Base-by-base conservation (phyloP, 2,113 vertebrate species). In the Ploceus nigricollis region DNA sequence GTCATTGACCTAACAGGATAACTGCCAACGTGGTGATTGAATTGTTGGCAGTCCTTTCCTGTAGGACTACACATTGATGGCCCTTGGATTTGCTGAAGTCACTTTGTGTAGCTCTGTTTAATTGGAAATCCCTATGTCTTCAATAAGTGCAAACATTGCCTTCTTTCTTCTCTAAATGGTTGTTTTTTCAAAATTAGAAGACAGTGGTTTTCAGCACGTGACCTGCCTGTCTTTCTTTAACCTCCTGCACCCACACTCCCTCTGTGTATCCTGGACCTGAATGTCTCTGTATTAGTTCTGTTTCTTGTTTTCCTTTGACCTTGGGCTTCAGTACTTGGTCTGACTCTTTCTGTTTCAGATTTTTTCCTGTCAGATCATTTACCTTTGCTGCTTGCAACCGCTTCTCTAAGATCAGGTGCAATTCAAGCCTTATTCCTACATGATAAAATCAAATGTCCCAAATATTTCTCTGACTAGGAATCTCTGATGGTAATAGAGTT, bases 21-120 rank as follows among this genome's bases (percentile, higher is more conserved):
- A 28, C 68, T 93, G 90, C 90, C 82, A 90, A 5, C 1, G 0
- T 28, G 33, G 60, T 81, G 95, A 93, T 82, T 77, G 92, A 93
- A 39, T 73, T 77, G 71, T 70, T 88, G 92, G 72, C 94, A 93
- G 82, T 35, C 90, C 92, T 82, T 92, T 93, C 51, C 82, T 63
- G 0, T 48, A 1, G 22, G n/a, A 45, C 51, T 73, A 33, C 60
- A 39, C 35, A 30, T 4, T 81, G 68, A 83, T 77, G 89, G 79
- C 23, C 15, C 54, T 70, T 73, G 71, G 51, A 37, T 90, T 93
- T 86, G 39, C 68, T 95, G 54, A 69, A 93, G 79, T 88, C 45
- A 63, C 51, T 50, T 44, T 70, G 28, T 81, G 33, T 61, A 73
- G 39, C 76, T 77, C 40, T 54, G 45, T 85, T 85, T 93, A 86